Percentiles rank a stretch among this genome's conserved stretches.
These are phyloP conservation scores for Metellina segmentata DNA, from an alignment of 2,888 invertebrate species.

Conservation along the genomic window DNA sequence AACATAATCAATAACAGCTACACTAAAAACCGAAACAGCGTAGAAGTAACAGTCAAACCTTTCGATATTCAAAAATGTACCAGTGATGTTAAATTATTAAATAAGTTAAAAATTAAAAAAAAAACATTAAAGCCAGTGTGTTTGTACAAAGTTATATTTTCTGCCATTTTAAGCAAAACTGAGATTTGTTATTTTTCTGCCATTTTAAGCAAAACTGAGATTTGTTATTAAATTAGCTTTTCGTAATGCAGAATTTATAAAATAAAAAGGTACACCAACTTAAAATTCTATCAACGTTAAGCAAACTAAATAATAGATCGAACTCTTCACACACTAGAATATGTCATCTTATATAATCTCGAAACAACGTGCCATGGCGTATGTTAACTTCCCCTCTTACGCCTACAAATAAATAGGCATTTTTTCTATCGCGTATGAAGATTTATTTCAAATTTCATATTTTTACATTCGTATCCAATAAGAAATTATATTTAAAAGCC, in stretches of 20 bases:
- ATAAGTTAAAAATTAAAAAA: no score
- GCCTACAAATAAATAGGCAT: background rate
- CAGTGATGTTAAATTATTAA: no score
- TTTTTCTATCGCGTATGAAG: background rate
- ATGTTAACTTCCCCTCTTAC: background rate
- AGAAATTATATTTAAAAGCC: slow-evolving; percentile 25
- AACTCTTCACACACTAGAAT: background rate
- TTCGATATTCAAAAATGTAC: no score
- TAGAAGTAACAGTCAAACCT: no score
- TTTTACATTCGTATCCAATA: slow-evolving; percentile 12
- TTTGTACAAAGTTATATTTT: background rate
- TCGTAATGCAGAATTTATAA: background rate
- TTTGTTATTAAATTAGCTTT: background rate
- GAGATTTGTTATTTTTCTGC: background rate
- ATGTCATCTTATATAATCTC: background rate
- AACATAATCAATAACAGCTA: no score
- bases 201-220: background rate
- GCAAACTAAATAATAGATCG: background rate
- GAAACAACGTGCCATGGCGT: background rate
- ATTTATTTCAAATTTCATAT: slow-evolving; percentile 26
- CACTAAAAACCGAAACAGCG: no score
- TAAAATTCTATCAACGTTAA: background rate
- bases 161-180: background rate
- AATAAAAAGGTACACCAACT: background rate
- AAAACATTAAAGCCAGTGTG: no score